Percentiles rank a stretch among this genome's conserved stretches.
Evolutionary conservation across 2,888 invertebrate genomes (phyloP).

Genomic region (Melinopterus prodromus): DNA sequence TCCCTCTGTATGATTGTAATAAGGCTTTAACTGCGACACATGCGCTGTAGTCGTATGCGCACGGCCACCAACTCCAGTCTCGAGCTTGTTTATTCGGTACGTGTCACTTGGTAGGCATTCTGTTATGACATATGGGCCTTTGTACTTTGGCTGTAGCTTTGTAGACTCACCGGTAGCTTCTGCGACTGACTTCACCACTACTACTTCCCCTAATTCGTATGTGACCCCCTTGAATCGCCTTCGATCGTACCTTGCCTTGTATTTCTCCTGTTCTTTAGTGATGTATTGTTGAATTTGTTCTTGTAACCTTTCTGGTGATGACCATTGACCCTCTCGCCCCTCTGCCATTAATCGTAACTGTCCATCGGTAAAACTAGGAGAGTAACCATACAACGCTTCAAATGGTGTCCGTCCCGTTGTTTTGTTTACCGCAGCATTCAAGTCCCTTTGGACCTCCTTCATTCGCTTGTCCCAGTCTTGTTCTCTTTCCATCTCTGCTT

Average conservation of each 20-base stretch:
- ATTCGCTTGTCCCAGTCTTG: conserved; percentile 37
- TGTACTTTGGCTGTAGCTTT: conserved; percentile 20
- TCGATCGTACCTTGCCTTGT: too few relatives aligned
- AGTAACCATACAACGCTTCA: conserved; percentile 47
- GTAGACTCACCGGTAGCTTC: conserved; percentile 13
- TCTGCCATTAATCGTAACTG: background rate
- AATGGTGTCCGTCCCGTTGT: conserved; percentile 48
- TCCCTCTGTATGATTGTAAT: too few relatives aligned
- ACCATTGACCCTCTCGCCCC: background rate
- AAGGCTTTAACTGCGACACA: too few relatives aligned
- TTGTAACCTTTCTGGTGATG: too few relatives aligned
- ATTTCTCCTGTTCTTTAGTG: too few relatives aligned
- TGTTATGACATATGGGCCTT: conserved; percentile 14
- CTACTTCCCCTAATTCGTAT: conserved; percentile 13
- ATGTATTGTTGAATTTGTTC: too few relatives aligned
- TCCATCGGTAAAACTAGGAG: conserved; percentile 44
- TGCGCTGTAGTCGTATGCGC: too few relatives aligned
- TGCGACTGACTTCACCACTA: conserved; percentile 9
- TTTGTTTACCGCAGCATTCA: conserved; percentile 47
- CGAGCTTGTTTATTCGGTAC: conserved; percentile 8
- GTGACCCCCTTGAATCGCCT: too few relatives aligned
- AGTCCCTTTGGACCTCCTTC: conserved; percentile 36
- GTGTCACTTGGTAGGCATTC: conserved; percentile 16
- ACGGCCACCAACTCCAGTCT: too few relatives aligned
- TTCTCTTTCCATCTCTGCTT: conserved; percentile 29